These are phyloP conservation scores for Danio albolineatus DNA, from an alignment of 2,797 vertebrate genomes.

Conservation along the genomic window DNA sequence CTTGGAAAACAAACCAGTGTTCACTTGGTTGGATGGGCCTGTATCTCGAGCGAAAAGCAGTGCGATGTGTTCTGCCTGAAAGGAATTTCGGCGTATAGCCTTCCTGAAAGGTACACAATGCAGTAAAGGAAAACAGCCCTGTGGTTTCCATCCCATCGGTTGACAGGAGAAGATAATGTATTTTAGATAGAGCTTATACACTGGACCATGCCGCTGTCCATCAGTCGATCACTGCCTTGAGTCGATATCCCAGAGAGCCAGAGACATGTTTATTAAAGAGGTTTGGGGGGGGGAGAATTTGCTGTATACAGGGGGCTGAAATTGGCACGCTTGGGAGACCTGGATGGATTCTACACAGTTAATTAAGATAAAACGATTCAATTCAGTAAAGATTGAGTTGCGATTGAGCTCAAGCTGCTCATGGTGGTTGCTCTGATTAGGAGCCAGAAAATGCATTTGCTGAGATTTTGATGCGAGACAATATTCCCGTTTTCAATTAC, in stretches of 20 bases:
- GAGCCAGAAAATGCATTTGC: conserved; percentile 74
- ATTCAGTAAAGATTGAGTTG: conserved; percentile 76
- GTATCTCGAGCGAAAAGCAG: conserved; percentile 21
- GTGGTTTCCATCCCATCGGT: conserved; percentile 41
- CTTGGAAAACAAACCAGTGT: conserved; percentile 24
- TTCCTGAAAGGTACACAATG: conserved; percentile 41
- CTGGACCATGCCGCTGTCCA: conserved; percentile 60
- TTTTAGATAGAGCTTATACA: conserved; percentile 61
- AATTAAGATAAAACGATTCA: conserved; percentile 85
- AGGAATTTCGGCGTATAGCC: conserved; percentile 15
- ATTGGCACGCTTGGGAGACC: conserved; percentile 65
- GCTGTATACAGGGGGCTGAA: conserved; percentile 54
- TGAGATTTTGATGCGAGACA: conserved; percentile 80
- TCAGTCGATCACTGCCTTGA: conserved; percentile 67
- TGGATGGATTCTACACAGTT: conserved; percentile 79
- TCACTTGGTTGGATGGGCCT: conserved; percentile 8
- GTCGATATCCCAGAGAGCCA: conserved; percentile 64
- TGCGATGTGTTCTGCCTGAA: conserved; percentile 22
- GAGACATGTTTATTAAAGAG: conserved; percentile 72
- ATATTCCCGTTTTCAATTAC: conserved; percentile 86
- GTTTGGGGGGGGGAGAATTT: conserved; percentile 28
- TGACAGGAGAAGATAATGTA: conserved; percentile 62
- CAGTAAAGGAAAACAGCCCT: conserved; percentile 50
- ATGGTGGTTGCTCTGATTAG: conserved; percentile 76
- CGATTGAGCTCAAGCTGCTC: conserved; percentile 67